Conservation (phyloP, 2,797 vertebrate genomes). For the Rhodeus uyekii region DNA sequence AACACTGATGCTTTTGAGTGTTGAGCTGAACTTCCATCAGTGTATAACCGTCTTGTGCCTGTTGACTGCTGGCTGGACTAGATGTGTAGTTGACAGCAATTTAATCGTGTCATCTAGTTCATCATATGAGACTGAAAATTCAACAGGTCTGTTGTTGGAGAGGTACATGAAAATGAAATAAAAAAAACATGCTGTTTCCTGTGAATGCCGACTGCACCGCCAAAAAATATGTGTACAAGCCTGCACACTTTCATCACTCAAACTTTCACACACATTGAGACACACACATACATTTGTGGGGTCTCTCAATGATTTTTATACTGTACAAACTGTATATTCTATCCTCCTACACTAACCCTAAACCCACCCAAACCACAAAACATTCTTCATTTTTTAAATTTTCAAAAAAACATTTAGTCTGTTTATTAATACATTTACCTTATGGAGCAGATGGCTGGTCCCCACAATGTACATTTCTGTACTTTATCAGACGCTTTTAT, state of each 20-base stretch:
- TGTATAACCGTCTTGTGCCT: slow-evolving; percentile 50
- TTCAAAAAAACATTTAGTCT: too few relatives aligned
- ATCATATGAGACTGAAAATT: slow-evolving; percentile 48
- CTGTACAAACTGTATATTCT: too few relatives aligned
- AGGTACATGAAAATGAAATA: slow-evolving; percentile 75
- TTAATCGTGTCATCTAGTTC: slow-evolving; percentile 30
- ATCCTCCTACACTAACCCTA: too few relatives aligned
- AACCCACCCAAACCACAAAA: too few relatives aligned
- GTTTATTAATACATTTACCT: too few relatives aligned
- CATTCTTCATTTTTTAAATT: too few relatives aligned
- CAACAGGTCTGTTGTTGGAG: slow-evolving; percentile 65
- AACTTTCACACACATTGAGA: slow-evolving; percentile 29
- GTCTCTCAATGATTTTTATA: too few relatives aligned
- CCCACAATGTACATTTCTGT: too few relatives aligned
- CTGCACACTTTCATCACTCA: slow-evolving; percentile 58
- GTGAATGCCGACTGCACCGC: slow-evolving; percentile 67
- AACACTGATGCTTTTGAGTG: slow-evolving; percentile 21
- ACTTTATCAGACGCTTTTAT: too few relatives aligned
- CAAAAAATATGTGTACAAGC: slow-evolving; percentile 66
- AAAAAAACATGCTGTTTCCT: slow-evolving; percentile 73
- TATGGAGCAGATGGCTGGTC: too few relatives aligned
- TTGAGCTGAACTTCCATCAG: slow-evolving; percentile 25
- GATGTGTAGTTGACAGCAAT: slow-evolving; percentile 61
- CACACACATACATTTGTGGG: too few relatives aligned
- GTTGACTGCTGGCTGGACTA: slow-evolving; percentile 44